Evolutionary conservation across 2,797 vertebrate genomes (phyloP), one percentile per base, ranked within the genome.

Genomic region (Mycteria americana): DNA sequence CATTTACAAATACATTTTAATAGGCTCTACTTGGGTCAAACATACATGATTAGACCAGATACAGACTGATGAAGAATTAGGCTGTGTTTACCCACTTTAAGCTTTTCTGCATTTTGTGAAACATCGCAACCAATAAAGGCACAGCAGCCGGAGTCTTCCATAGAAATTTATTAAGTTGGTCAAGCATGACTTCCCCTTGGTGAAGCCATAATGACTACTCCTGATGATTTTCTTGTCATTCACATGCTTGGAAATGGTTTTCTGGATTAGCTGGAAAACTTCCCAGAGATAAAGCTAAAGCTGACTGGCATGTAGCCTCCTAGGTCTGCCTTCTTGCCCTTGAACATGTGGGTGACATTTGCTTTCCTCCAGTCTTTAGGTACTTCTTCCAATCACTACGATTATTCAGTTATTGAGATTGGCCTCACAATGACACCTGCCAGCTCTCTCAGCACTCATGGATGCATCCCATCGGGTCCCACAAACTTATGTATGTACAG

Each of bases 111-210:
- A 37, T 84, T 62, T 73, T 73, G 14, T 62, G 35, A 78, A 83
- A 4, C 31, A 62, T n/a, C 41, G 67, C 14, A 37, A 50, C 15
- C 7, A 43, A 25, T 27, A 62, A 62, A 51, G 27, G 15, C 14
- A 82, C 22, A 51, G 56, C 23, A 83, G 60, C 18, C 1, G 0
- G 25, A 43, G 16, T 51, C 23, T 48, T 74, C 18, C 6, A 33
- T 11, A 67, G 35, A 68, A 62, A 48, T 79, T 10, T 45, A 31
- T 33, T 31, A 37, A 77, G 11, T 3, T 72, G 33, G 27, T 33
- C 54, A 33, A 56, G 31, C 8, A 13, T 13, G 12, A 56, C n/a
- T 63, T 81, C 4, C 6, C 10, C 4, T 13, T 4, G 0, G 3
- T 18, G 30, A 54, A 77, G 6, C 12, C 12, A 7, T 13, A 4